These are phyloP conservation scores for Drosophila falleni DNA, from an alignment of 2,888 invertebrate genomes.

Conservation along the genomic window DNA sequence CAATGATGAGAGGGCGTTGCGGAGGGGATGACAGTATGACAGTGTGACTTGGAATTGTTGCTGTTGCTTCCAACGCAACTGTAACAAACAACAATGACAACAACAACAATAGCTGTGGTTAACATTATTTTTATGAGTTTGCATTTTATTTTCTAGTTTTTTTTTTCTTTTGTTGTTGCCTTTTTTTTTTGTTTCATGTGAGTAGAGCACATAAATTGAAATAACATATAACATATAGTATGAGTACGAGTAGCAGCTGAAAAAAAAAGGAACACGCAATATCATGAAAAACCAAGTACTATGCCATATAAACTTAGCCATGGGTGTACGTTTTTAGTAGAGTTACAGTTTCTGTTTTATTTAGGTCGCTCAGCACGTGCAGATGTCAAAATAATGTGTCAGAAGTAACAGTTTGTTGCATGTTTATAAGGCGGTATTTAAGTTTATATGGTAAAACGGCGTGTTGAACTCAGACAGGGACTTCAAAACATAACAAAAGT, in stretches of 20 bases:
- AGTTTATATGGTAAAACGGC: not conserved
- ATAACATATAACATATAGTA: conserved; percentile 56
- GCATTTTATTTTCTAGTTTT: conserved; percentile 58
- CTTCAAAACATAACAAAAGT: not conserved
- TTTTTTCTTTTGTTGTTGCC: conserved; percentile 9
- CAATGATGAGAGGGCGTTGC: conserved; percentile 37
- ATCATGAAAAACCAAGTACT: conserved; percentile 32
- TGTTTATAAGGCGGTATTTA: conserved; percentile 4
- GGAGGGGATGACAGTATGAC: conserved; percentile 10
- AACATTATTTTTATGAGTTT: conserved; percentile 70
- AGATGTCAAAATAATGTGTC: conserved; percentile 62
- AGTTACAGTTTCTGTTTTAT: conserved; percentile 19
- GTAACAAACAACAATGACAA: conserved; percentile 57
- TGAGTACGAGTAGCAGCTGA: conserved; percentile 24
- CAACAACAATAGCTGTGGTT: conserved; percentile 46
- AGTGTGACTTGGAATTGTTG: conserved; percentile 35
- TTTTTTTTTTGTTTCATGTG: conserved; percentile 35
- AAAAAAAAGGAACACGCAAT: conserved; percentile 63
- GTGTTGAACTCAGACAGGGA: not conserved
- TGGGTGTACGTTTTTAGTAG: conserved; percentile 24
- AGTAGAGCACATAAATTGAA: conserved; percentile 54
- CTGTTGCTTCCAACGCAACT: conserved; percentile 50
- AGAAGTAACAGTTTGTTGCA: conserved; percentile 23
- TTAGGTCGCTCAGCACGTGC: conserved; percentile 55
- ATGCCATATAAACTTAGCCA: conserved; percentile 22